Conservation (phyloP, 2,113 vertebrate species). For the Mus spicilegus region DNA sequence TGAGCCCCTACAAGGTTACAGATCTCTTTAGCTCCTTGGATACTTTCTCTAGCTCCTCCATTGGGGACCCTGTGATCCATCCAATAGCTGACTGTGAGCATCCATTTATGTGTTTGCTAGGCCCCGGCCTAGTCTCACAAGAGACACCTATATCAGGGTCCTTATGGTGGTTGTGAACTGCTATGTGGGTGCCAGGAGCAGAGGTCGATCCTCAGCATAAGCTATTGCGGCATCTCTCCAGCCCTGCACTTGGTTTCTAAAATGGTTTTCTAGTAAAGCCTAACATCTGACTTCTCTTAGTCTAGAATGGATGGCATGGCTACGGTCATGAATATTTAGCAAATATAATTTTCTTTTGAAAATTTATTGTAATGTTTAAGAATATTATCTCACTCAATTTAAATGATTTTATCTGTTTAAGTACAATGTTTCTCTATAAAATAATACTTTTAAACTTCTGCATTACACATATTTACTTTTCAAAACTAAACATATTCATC, state of each 20-base stretch:
- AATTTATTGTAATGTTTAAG: slow-evolving; percentile 32
- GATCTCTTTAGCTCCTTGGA: no score
- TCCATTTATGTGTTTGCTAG: no score
- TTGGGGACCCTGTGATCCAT: no score
- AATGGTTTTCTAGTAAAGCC: slow-evolving; percentile 3
- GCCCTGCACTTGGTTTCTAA: not conserved
- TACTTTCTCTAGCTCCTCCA: no score
- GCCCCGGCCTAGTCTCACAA: no score
- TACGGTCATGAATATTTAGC: slow-evolving; percentile 9
- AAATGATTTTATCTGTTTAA: slow-evolving; percentile 51
- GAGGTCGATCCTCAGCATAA: no score
- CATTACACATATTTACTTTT: slow-evolving; percentile 61
- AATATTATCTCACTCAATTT: slow-evolving; percentile 30
- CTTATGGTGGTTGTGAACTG: no score
- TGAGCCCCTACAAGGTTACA: no score
- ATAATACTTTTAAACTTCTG: slow-evolving; percentile 11
- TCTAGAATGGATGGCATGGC: not conserved
- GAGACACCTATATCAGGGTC: no score
- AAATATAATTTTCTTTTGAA: slow-evolving; percentile 49
- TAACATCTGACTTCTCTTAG: slow-evolving; percentile 27
- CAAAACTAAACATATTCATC: slow-evolving; percentile 14
- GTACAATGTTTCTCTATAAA: slow-evolving; percentile 45
- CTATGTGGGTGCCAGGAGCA: no score
- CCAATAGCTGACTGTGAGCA: no score
- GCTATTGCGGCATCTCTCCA: not conserved